A percentile compares a stretch with the other conserved stretches of the same genome.
Conservation (phyloP, 2,113 vertebrate genomes). For the Eurystomus gularis region DNA sequence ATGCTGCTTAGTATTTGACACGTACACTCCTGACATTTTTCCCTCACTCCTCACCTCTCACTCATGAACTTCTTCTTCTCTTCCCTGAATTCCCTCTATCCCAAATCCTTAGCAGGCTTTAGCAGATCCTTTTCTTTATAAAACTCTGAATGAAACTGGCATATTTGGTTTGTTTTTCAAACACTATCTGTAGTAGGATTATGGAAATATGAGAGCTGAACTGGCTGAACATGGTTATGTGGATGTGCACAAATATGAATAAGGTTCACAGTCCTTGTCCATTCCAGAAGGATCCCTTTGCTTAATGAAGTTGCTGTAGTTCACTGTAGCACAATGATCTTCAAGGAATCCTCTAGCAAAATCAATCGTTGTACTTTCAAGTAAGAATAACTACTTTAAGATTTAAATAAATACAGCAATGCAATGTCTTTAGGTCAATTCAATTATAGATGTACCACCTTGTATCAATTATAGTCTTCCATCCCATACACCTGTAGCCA, state of each 20-base stretch:
- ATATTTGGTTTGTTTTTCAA: not conserved
- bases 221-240: not conserved
- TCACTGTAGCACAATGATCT: not conserved
- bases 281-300: not conserved
- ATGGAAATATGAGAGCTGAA: not conserved
- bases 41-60: not conserved
- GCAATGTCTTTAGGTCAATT: not conserved
- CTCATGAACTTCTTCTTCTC: not conserved
- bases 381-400: not conserved
- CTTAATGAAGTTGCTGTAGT: not conserved
- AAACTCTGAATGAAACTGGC: not conserved
- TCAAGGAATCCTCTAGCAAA: not conserved
- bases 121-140: not conserved
- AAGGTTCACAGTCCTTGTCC: not conserved
- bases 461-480: not conserved
- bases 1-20: not conserved
- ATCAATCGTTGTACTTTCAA: not conserved
- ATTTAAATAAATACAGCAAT: not conserved
- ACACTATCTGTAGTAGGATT: not conserved
- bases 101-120: not conserved
- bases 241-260: not conserved
- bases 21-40: not conserved
- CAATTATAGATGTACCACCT: not conserved
- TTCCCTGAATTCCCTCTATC: not conserved
- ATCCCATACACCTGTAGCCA: not conserved